These are phyloP conservation scores for Choristoneura fumiferana DNA, from an alignment of 1,140 invertebrate genomes.

Conservation along the genomic window DNA sequence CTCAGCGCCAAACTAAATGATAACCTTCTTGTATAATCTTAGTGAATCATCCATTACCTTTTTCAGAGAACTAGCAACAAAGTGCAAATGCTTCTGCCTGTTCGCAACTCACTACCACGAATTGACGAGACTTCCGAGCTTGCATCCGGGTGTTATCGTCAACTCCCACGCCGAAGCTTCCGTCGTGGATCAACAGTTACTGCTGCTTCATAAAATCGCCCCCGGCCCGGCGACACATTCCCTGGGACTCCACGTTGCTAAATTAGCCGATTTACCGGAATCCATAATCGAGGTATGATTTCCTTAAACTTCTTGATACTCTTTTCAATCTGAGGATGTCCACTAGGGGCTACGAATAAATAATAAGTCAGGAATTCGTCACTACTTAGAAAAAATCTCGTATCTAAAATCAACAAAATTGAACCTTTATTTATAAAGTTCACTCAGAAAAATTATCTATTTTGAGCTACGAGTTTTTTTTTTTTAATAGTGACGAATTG, in stretches of 20 bases:
- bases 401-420: no score
- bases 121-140: constrained; percentile 89
- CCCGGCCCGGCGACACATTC: constrained; percentile 95
- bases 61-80: constrained; percentile 89
- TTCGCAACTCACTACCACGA: constrained; percentile 99
- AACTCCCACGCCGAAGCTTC: constrained; percentile 94
- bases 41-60: background rate
- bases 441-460: no score
- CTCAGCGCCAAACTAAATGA: no score
- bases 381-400: no score
- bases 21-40: no score
- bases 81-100: constrained; percentile 91
- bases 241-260: constrained; percentile 97
- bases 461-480: no score
- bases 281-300: constrained; percentile 57
- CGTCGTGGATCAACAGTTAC: constrained; percentile 85
- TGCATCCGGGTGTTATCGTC: constrained; percentile 83
- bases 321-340: background rate
- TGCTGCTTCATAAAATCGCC: constrained; percentile 91
- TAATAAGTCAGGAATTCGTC: no score
- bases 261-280: constrained; percentile 91
- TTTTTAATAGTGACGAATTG: no score
- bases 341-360: no score
- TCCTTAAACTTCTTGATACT: constrained; percentile 2
- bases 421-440: no score